These are phyloP conservation scores for Oncorhynchus mykiss DNA, from an alignment of 2,113 vertebrate species.

Conservation along the genomic window DNA sequence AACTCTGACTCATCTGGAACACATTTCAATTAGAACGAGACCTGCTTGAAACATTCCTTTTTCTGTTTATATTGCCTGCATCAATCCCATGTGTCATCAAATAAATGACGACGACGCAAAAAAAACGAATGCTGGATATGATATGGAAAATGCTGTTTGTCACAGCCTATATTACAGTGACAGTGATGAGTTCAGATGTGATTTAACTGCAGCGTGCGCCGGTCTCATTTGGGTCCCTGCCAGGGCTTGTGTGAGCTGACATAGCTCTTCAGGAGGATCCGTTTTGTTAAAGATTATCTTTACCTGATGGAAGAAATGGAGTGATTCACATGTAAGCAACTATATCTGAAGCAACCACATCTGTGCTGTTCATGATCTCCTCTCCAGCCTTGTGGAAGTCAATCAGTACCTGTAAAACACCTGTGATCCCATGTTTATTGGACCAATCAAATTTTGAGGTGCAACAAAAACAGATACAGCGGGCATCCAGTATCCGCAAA, in stretches of 20 bases:
- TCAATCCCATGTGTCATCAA: constrained; percentile 3
- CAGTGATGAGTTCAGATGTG: constrained; percentile 22
- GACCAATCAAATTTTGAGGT: neutral
- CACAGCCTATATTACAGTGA: constrained; percentile 15
- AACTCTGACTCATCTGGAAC: constrained; percentile 35
- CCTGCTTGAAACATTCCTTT: constrained; percentile 9
- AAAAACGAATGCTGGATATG: neutral
- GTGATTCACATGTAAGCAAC: no score
- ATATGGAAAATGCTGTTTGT: constrained; percentile 43
- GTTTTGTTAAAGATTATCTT: no score
- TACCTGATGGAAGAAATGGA: no score
- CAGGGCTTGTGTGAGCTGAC: constrained; percentile 12
- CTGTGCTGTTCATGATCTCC: no score
- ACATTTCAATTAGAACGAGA: constrained; percentile 27
- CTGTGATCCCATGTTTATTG: neutral
- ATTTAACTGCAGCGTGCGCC: constrained; percentile 24
- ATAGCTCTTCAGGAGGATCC: no score
- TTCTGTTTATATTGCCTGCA: neutral
- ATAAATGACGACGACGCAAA: neutral
- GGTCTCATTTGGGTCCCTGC: neutral
- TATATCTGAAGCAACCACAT: no score
- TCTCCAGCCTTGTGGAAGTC: no score
- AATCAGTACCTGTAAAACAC: no score
- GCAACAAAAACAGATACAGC: no score
- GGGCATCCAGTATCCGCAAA: no score